Base-by-base conservation (phyloP, 1,140 invertebrate genomes). In the Drosophila serrata region DNA sequence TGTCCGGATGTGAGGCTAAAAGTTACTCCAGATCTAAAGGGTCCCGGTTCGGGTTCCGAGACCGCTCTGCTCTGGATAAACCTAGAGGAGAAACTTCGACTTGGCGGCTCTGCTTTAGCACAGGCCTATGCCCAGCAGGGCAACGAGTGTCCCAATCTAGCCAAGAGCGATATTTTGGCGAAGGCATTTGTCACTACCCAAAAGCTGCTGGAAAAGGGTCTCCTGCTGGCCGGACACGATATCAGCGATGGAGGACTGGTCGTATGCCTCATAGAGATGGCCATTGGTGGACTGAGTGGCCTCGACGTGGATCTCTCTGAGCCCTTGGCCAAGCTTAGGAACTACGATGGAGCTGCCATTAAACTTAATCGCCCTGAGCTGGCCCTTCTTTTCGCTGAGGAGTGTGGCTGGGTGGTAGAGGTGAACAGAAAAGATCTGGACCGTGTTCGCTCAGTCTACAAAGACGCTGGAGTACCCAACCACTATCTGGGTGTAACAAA, bases 191-290 rank as follows among this genome's bases (percentile, higher is more conserved):
- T 95, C 51, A 94, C 95, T 0, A 98, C 96, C 13, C 99, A 99
- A 93, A 93, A 94, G 69, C 93, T 99, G 31, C 95, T 99, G 15
- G 94, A 94, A 93, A 96, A 96, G 48, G 94, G 94, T 0, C 95
- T 95, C 88, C 91, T 99, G 9, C 92, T 96, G 15, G 94, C 98
- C n/a, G 98, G 98, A 3, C 99, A 99, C 93, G 99, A 99, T 93
- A 94, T 99, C 1, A 99, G 98, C 93, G 99, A 99, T 93, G 99
- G 99, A 40, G 99, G 99, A 27, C 93, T 99, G 6, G 94, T 99
- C 33, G 97, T 96, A 0, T 98, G 97, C 88, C 85, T 98, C 0
- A 86, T 99, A 37, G 99, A 99, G 94, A 99, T 99, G 98, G 96
- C 96, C 33, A 98, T 99, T 92, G 98, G 95, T 73, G 98, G 98